These are phyloP conservation scores for Ascaphus truei DNA, from an alignment of 2,113 vertebrate species.

Conservation along the genomic window DNA sequence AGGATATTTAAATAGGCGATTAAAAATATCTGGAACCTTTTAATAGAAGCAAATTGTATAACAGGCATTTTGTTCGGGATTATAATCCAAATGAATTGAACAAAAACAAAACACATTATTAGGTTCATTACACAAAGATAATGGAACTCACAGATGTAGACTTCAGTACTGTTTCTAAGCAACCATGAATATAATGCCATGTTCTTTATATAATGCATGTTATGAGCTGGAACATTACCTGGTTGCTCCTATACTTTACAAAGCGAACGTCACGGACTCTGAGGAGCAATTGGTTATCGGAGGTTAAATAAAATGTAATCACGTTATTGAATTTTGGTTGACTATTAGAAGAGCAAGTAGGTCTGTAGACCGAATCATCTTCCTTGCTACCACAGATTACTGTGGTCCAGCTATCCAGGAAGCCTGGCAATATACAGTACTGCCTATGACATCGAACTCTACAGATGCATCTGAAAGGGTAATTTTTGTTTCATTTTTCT, in stretches of 20 bases:
- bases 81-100: neutral
- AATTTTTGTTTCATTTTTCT: too few species aligned
- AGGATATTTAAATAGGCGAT: neutral
- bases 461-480: too few species aligned
- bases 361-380: neutral
- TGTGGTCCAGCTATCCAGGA: too few species aligned
- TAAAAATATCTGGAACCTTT: neutral
- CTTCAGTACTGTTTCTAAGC: constrained; percentile 72
- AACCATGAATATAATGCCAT: constrained; percentile 68
- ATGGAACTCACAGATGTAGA: constrained; percentile 60
- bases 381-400: too few species aligned
- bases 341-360: too few species aligned
- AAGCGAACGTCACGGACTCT: neutral
- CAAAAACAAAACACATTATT: neutral
- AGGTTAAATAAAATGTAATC: neutral
- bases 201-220: constrained; percentile 69
- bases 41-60: neutral
- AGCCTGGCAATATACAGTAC: too few species aligned
- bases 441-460: too few species aligned
- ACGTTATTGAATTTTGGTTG: neutral
- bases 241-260: constrained; percentile 28
- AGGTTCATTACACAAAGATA: constrained; percentile 71
- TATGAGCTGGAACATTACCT: constrained; percentile 56
- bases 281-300: neutral
- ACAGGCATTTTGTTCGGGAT: neutral